Evolutionary conservation across 1,140 invertebrate genomes (phyloP), one percentile per base, ranked within the genome.

Genomic region (Tetramorium parvispinum): DNA sequence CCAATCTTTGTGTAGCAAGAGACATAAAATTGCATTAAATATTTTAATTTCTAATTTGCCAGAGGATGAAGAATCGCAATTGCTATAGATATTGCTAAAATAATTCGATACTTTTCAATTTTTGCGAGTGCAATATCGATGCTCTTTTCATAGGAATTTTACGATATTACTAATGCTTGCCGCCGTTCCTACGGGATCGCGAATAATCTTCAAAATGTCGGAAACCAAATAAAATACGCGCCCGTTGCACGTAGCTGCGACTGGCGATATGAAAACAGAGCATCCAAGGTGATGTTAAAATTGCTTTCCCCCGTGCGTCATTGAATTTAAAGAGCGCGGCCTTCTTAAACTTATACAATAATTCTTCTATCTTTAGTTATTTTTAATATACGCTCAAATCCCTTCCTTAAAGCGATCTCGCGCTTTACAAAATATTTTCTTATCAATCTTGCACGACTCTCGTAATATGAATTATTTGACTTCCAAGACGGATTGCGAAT

Each of bases 241-340:
- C 21, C n/a, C 27, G 27, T 78, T 61, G 75, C 37, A 43, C 18
- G n/a, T 53, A 21, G 2, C 3, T 66, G 13, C 27, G 13, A 68
- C n/a, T 24, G 13, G 18, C 11, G n/a, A 68, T 79, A 65, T 0
- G 13, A 66, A 77, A 63, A 73, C 24, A 63, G 86, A 86, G 57
- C 53, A 83, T 4, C 61, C 49, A 32, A 0, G 13, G 32, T 46
- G 5, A 43, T 49, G 21, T 46, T 66, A 66, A 46, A 87, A 73
- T 82, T 85, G 13, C 21, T 66, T 24, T 49, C 18, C 18, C 21
- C 8, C 5, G 53, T 10, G 24, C 2, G 3, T 51, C n/a, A 21
- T 11, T 1, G n/a, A 1, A 13, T 73, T 53, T 24, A 66, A 18
- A 55, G 32, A 49, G 16, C 32, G 11, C 11, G 3, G 3, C 3